Evolutionary conservation across 2,888 invertebrate species (phyloP), one percentile per base, ranked within the genome.

Genomic region (Tribolium freemani): DNA sequence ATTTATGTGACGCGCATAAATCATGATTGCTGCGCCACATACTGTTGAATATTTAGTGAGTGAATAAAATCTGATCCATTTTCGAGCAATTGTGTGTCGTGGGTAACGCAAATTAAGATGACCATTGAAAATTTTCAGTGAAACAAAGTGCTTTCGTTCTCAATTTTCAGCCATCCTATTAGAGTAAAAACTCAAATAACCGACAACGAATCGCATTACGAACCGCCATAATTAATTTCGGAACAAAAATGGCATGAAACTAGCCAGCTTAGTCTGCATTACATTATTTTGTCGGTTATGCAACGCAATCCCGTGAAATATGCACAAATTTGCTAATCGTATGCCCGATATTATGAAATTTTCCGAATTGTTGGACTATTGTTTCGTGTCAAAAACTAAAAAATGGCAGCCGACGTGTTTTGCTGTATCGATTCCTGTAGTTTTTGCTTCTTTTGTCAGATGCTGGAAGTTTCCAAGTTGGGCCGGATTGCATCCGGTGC

Each of bases 1-100:
- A 79, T 80, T 78, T 79, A 75, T 76, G 76, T 78, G 79, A 78
- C 79, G 76, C 78, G 78, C 75, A 80, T 80, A 80, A 82, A 82
- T 76, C 72, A 73, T 71, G 69, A 70, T 58, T 64, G 71, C 69
- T 69, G 57, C 72, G 76, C 75, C 76, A 72, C 78, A 78, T 77
- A 78, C 78, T 78, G 76, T 77, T 77, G 77, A 77, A 77, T 77
- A 79, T 74, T 74, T 69, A 72, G 30, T 46, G 60, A 53, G 38
- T 53, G 71, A 53, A 71, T 67, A 71, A 71, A 71, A 71, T 71
- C 54, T 67, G 71, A 58, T 71, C 54, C 50, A 71, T 64, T 56
- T 63, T 53, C 20, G 44, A 10, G 44, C 63, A 13, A 63, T 63
- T 63, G 13, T 63, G 54, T 51, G 64, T 64, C 64, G 53, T 26